Evolutionary conservation across 2,797 vertebrate species (phyloP).

Genomic region (Dendrocincla tyrannina): DNA sequence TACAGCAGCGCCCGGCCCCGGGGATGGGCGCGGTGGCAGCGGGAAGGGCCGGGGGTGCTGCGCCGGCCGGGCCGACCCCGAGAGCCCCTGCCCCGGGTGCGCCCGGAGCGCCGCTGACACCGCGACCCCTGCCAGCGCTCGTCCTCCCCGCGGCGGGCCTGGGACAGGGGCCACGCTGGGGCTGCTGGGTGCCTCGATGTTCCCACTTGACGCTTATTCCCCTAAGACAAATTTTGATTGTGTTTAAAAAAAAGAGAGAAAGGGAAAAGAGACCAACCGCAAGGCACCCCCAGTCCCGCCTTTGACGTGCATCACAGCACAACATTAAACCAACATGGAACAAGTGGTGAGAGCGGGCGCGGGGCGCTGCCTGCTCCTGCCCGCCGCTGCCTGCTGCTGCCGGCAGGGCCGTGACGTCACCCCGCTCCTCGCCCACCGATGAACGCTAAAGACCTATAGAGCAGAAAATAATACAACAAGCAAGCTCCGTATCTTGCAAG

Average conservation of each 20-base stretch:
- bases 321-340: slow-evolving; percentile 63
- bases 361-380: slow-evolving; percentile 51
- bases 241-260: neutral
- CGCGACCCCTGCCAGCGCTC: neutral
- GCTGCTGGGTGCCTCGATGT: neutral
- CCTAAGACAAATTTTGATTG: slow-evolving; percentile 5
- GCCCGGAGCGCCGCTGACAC: neutral
- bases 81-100: neutral
- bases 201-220: neutral
- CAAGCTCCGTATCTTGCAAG: slow-evolving; percentile 89
- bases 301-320: slow-evolving; percentile 47
- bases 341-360: slow-evolving; percentile 69
- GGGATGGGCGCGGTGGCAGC: no score
- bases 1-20: neutral
- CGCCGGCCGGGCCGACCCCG: neutral
- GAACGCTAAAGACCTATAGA: slow-evolving; percentile 91
- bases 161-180: neutral
- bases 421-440: slow-evolving; percentile 89
- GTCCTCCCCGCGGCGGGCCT: neutral
- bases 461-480: slow-evolving; percentile 92
- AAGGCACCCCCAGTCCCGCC: slow-evolving; percentile 8
- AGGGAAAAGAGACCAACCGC: neutral
- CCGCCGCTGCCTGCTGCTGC: slow-evolving; percentile 76
- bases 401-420: slow-evolving; percentile 96
- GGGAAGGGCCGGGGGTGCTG: neutral